Conservation (phyloP, 1,140 invertebrate species). For the Aphidius gifuensis region DNA sequence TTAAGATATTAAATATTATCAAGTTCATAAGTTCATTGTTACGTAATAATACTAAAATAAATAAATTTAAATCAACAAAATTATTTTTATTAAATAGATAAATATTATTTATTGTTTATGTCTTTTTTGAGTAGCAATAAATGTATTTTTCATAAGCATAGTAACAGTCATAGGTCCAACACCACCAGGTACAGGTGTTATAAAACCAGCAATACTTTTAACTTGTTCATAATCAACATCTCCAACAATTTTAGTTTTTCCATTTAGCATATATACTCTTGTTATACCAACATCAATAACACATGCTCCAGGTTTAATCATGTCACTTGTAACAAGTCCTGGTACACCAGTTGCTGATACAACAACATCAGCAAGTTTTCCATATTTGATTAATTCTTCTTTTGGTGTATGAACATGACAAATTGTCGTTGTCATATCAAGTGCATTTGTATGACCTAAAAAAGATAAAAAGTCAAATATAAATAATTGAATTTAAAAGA, state of each 20-base stretch:
- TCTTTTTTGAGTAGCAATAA: conserved; percentile 62
- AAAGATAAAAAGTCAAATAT: conserved; percentile 16
- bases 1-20: no score
- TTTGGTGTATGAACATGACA: conserved; percentile 83
- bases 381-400: conserved; percentile 67
- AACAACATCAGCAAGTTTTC: conserved; percentile 77
- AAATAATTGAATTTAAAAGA: conserved; percentile 13
- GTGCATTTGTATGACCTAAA: conserved; percentile 59
- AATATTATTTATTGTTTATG: conserved; percentile 12
- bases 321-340: conserved; percentile 75
- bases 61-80: no score
- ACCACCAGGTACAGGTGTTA: conserved; percentile 84
- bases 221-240: conserved; percentile 84
- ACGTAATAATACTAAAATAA: no score
- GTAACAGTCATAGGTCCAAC: conserved; percentile 88
- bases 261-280: conserved; percentile 62
- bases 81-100: no score
- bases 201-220: conserved; percentile 70
- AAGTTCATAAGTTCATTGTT: no score
- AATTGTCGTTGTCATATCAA: conserved; percentile 83
- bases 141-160: conserved; percentile 84
- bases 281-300: conserved; percentile 88
- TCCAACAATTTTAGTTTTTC: conserved; percentile 74
- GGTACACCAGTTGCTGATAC: conserved; percentile 79
- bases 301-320: conserved; percentile 81